Conservation (phyloP, 2,113 vertebrate genomes). For the Serinus canaria region DNA sequence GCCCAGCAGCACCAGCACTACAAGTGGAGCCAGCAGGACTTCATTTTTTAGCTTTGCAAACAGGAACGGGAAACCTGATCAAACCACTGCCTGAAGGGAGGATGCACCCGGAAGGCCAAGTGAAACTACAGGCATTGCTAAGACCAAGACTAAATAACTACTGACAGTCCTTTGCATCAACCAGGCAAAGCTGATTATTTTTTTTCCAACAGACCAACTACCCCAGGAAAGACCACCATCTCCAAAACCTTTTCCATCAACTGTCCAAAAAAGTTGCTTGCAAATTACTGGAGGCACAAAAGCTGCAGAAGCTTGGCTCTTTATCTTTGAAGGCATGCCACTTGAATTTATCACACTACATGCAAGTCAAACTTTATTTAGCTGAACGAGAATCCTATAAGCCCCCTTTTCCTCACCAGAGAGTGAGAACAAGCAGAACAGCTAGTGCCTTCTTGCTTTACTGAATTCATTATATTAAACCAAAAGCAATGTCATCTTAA, state of each 20-base stretch:
- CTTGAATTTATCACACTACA: slow-evolving; percentile 20
- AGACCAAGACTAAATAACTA: neutral
- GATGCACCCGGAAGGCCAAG: neutral
- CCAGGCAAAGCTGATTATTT: neutral
- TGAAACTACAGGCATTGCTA: rapidly evolving
- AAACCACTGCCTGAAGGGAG: neutral
- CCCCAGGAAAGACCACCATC: neutral
- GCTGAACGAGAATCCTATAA: neutral
- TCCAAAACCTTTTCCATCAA: neutral
- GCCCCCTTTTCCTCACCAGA: slow-evolving; percentile 26
- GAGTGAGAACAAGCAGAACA: slow-evolving; percentile 37
- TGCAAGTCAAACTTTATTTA: slow-evolving; percentile 43
- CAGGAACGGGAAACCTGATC: neutral
- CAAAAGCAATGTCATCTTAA: slow-evolving; percentile 57
- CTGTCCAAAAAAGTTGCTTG: neutral
- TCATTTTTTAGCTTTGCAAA: neutral
- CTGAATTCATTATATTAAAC: slow-evolving; percentile 50
- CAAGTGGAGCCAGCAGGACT: neutral
- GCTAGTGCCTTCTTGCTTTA: slow-evolving; percentile 47
- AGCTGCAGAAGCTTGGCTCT: neutral
- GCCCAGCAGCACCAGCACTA: neutral
- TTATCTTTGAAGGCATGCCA: neutral
- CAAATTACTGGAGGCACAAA: neutral
- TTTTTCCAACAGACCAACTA: neutral
- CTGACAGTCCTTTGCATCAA: neutral